Evolutionary conservation across 2,113 vertebrate species (phyloP), one percentile per base, ranked within the genome.

Genomic region (Chamaea fasciata): DNA sequence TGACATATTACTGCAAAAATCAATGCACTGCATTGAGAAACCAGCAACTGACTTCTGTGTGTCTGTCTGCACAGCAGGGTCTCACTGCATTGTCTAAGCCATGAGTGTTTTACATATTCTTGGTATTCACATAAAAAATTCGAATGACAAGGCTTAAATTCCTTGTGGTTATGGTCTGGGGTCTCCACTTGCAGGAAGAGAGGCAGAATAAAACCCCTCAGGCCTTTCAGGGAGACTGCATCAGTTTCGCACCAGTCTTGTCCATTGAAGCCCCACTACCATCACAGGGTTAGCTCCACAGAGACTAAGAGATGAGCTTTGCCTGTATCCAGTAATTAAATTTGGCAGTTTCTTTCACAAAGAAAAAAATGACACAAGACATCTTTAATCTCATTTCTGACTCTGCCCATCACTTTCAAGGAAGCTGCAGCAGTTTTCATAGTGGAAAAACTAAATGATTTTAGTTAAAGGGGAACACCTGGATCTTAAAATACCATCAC

Each of bases 201-300:
- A 37, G 33, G 42, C 33, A 35, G 24, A n/a, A n/a, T 22, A 47
- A 75, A 62, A 24, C 7, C 13, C 24, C 23, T 10, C 31, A 57
- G 19, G 17, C 20, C 41, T 60, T 24, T 21, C 55, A 80, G 28
- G 31, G 79, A 64, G 56, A 47, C 18, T 57, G 17, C n/a, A 73
- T 9, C 11, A 4, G 26, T 41, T 75, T 87, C 86, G n/a, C 1
- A 13, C 13, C 70, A 71, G 21, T 75, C 75, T 42, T n/a, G 19
- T 12, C 19, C 7, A 10, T 15, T 41, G 41, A 93, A 88, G 19
- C 7, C 18, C 8, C 9, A 1, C 13, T 37, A 3, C 33, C 2
- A 1, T 21, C 33, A 22, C 55, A 33, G 37, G 33, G 22, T 69
- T 73, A 73, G 8, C 33, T 1, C 1, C n/a, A 39, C 2, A 1